phyloP scores from a whole-genome alignment of 2,797 vertebrate genomes.

The Typhlichthys subterraneus region DNA sequence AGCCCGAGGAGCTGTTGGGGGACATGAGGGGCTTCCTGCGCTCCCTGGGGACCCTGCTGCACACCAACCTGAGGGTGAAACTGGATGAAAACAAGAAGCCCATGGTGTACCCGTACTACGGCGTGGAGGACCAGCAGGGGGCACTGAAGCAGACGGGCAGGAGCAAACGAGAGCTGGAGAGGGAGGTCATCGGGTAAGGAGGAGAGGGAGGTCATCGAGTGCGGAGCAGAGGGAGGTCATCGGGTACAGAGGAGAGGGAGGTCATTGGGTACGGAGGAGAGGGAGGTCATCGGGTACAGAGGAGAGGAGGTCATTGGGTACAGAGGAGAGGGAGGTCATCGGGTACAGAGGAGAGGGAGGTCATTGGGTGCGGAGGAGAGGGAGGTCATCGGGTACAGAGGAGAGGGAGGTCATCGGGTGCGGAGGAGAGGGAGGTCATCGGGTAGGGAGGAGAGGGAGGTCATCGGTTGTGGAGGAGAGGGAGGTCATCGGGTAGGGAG shows the following conservation, averaged over 20 bases:
- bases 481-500: no score
- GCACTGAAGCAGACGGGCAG: slow-evolving; percentile 41
- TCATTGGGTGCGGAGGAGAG: slow-evolving; percentile 40
- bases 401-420: slow-evolving; percentile 73
- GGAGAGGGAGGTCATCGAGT: slow-evolving; percentile 74
- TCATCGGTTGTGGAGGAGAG: slow-evolving; percentile 66
- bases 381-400: slow-evolving; percentile 75
- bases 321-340: no score
- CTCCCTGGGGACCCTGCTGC: slow-evolving; percentile 85
- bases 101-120: slow-evolving; percentile 88
- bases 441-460: slow-evolving; percentile 72
- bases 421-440: slow-evolving; percentile 70
- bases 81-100: slow-evolving; percentile 74
- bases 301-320: no score
- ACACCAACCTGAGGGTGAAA: slow-evolving; percentile 87
- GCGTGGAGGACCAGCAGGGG: slow-evolving; percentile 39
- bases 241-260: no score
- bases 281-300: no score
- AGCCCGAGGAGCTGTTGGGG: slow-evolving; percentile 84
- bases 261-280: no score
- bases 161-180: slow-evolving; percentile 80
- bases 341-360: no score
- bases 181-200: slow-evolving; percentile 75
- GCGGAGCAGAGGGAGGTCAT: background rate
- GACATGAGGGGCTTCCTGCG: slow-evolving; percentile 88